phyloP scores from a whole-genome alignment of 2,888 invertebrate species.

The Cerceris ruficornis region DNA sequence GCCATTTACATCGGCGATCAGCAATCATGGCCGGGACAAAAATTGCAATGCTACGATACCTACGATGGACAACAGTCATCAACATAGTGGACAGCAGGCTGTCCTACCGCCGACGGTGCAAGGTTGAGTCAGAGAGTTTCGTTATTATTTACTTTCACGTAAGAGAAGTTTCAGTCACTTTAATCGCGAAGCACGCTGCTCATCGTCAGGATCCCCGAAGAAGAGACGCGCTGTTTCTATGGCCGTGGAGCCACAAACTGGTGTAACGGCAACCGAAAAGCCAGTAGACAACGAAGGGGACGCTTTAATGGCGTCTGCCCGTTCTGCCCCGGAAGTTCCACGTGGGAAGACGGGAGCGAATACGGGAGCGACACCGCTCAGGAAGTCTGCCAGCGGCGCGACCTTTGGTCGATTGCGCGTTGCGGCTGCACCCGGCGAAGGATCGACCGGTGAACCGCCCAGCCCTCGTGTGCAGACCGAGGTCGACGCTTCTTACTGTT shows the following conservation, averaged over 20 bases:
- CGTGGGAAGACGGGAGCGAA: conserved; percentile 66
- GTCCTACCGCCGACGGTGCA: conserved; percentile 70
- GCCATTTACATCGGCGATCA: conserved; percentile 76
- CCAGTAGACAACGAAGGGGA: conserved; percentile 87
- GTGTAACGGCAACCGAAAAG: conserved; percentile 75
- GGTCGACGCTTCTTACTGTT: conserved; percentile 84
- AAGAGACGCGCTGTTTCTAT: conserved; percentile 82
- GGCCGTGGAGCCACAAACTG: conserved; percentile 80
- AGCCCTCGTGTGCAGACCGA: conserved; percentile 85
- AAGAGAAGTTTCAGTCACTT: no score
- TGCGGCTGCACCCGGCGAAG: conserved; percentile 82
- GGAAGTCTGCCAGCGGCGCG: conserved; percentile 83
- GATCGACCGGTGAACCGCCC: conserved; percentile 82
- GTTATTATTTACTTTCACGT: neutral
- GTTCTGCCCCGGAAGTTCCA: conserved; percentile 82
- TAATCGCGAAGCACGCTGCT: neutral
- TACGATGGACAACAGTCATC: conserved; percentile 78
- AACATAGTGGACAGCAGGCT: conserved; percentile 73
- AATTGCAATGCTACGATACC: conserved; percentile 87
- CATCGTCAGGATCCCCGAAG: conserved; percentile 81
- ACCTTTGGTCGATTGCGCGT: conserved; percentile 89
- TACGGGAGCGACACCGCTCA: conserved; percentile 56
- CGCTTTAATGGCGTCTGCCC: conserved; percentile 83
- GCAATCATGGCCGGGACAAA: conserved; percentile 83
- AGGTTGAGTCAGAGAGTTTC: conserved; percentile 63